Evolutionary conservation across 2,888 invertebrate species (phyloP), one percentile per base, ranked within the genome.

Genomic region (Octodonta nipae): DNA sequence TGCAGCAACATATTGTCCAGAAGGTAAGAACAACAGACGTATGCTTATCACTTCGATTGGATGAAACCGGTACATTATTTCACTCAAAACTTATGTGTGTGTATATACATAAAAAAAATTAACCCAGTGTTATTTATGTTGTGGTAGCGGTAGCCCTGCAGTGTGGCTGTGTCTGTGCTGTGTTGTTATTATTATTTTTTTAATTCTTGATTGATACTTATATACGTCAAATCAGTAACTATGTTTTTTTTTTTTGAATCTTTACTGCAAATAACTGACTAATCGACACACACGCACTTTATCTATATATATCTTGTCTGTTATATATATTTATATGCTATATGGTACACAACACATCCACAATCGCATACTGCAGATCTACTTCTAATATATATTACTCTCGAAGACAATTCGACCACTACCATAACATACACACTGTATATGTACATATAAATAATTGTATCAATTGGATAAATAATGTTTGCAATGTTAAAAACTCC

Each of bases 61-160:
- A n/a, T n/a, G n/a, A n/a, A n/a, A n/a, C n/a, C n/a, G n/a, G n/a
- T n/a, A n/a, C n/a, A n/a, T n/a, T n/a, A n/a, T n/a, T n/a, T n/a
- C n/a, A n/a, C n/a, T n/a, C n/a, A n/a, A n/a, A n/a, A n/a, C n/a
- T n/a, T n/a, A n/a, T n/a, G n/a, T n/a, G n/a, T n/a, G n/a, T n/a
- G n/a, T 22, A 13, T 25, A 22, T 20, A 13, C 13, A 3, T 17
- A 24, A 25, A 31, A 35, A 30, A 33, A 39, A 34, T 26, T 34
- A 35, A 26, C 16, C 33, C 28, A 22, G 22, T 36, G 34, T 34
- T 35, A 40, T 60, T 51, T 55, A 59, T 61, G 60, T 61, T 61
- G 60, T 61, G 58, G 61, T 60, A 60, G 61, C 58, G 60, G 60
- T 61, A 61, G 61, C 58, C 58, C 60, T 61, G 61, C 60, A 56